These are phyloP conservation scores for Tyria jacobaeae DNA, from an alignment of 2,888 invertebrate genomes.

Conservation along the genomic window DNA sequence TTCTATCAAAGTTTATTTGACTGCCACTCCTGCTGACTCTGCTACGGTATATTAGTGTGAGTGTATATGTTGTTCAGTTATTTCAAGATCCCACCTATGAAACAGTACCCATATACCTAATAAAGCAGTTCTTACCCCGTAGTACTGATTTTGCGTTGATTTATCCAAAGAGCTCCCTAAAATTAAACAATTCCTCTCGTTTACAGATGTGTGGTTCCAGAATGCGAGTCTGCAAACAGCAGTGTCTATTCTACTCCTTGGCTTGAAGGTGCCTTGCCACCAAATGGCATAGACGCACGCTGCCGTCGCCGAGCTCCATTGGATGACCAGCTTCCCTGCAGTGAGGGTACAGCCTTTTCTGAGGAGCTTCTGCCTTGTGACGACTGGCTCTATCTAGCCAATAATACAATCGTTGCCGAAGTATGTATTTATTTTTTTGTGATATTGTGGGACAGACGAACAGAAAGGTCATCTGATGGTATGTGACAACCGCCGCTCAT, in stretches of 20 bases:
- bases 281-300: constrained; percentile 53
- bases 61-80: too few species aligned
- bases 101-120: too few species aligned
- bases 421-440: too few species aligned
- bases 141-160: too few species aligned
- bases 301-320: constrained; percentile 61
- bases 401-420: constrained; percentile 64
- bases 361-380: constrained; percentile 62
- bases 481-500: too few species aligned
- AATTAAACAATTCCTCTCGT: constrained; percentile 4
- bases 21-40: too few species aligned
- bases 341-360: constrained; percentile 60
- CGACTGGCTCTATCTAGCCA: constrained; percentile 58
- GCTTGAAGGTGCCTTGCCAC: constrained; percentile 64
- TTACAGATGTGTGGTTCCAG: constrained; percentile 75
- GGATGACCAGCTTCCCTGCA: constrained; percentile 54
- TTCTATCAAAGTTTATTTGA: too few species aligned
- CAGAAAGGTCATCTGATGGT: too few species aligned
- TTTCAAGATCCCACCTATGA: too few species aligned
- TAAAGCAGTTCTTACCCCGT: too few species aligned
- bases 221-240: constrained; percentile 74
- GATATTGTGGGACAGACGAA: too few species aligned
- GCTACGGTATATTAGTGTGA: too few species aligned
- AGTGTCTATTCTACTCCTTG: constrained; percentile 67
- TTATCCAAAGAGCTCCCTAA: neutral